phyloP scores from a whole-genome alignment of 1,140 invertebrate species.

The Apis dorsata region DNA sequence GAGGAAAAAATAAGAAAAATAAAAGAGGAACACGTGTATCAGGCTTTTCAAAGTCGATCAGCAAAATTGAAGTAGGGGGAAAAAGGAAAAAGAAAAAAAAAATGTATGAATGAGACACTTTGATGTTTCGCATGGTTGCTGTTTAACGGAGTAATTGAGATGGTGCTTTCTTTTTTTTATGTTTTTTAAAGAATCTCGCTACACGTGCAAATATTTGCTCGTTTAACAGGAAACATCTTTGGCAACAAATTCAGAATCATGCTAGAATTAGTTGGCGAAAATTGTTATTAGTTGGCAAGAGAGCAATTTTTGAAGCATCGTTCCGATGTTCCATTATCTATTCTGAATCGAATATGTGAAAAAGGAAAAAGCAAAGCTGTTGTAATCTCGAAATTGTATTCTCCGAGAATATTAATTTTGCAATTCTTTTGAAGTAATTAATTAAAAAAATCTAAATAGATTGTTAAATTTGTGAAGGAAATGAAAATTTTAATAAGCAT shows the following conservation, averaged over 20 bases:
- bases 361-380: not conserved
- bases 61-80: too few relatives aligned
- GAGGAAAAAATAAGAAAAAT: too few relatives aligned
- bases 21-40: not conserved
- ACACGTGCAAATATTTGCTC: not conserved
- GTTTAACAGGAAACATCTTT: not conserved
- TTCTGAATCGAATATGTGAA: not conserved
- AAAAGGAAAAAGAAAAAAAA: too few relatives aligned
- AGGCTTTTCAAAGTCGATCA: not conserved
- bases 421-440: not conserved
- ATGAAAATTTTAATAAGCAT: not conserved
- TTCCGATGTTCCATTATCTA: not conserved
- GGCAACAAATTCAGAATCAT: not conserved
- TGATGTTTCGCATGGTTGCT: not conserved
- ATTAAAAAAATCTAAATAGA: too few relatives aligned
- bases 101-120: not conserved
- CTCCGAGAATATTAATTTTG: not conserved
- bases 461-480: not conserved
- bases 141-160: not conserved
- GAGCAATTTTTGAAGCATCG: not conserved
- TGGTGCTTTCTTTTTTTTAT: not conserved
- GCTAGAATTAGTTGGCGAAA: not conserved
- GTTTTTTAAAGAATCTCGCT: not conserved
- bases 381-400: too few relatives aligned
- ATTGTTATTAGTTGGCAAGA: too few relatives aligned